Evolutionary conservation across 92 coral and sea anemone species (phyloP).

Genomic region (Porites evermanni): DNA sequence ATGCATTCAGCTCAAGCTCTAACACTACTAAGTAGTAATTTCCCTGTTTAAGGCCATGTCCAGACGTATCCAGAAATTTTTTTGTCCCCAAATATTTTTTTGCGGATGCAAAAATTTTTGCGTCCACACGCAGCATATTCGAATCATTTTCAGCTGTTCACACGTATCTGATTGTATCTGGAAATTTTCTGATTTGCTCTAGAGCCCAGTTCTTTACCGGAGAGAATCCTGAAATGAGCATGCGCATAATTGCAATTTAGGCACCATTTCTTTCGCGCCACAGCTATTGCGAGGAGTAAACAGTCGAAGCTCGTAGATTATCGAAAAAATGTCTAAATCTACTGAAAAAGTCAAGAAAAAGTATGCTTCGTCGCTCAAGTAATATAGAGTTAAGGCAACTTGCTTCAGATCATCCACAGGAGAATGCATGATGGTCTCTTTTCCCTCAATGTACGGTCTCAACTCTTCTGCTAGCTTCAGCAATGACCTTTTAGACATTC

Average conservation of each 20-base stretch:
- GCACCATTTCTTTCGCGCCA: conserved; percentile 8
- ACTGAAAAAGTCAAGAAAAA: conserved; percentile 16
- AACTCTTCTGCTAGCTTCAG: conserved; percentile 36
- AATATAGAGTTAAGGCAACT: conserved; percentile 17
- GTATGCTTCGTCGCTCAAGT: conserved; percentile 8
- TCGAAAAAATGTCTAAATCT: conserved; percentile 16
- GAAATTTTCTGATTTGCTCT: conserved; percentile 28
- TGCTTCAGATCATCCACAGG: conserved; percentile 64
- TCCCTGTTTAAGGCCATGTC: too few species aligned
- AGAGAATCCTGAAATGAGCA: conserved; percentile 33
- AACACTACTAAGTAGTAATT: too few species aligned
- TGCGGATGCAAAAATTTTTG: conserved; percentile 6
- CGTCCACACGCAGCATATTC: conserved; percentile 29
- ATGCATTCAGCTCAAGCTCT: too few species aligned
- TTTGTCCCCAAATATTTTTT: not conserved
- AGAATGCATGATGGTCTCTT: conserved; percentile 26
- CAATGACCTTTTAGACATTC: conserved; percentile 33
- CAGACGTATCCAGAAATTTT: too few species aligned
- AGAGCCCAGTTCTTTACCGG: conserved; percentile 33
- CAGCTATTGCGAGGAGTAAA: conserved; percentile 7
- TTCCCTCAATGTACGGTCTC: not conserved
- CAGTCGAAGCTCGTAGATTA: conserved; percentile 17
- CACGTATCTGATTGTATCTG: conserved; percentile 17
- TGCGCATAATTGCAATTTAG: conserved; percentile 9
- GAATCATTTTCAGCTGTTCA: conserved; percentile 28